These are phyloP conservation scores for Garrulus glandarius DNA, from an alignment of 2,797 vertebrate species.

Conservation along the genomic window DNA sequence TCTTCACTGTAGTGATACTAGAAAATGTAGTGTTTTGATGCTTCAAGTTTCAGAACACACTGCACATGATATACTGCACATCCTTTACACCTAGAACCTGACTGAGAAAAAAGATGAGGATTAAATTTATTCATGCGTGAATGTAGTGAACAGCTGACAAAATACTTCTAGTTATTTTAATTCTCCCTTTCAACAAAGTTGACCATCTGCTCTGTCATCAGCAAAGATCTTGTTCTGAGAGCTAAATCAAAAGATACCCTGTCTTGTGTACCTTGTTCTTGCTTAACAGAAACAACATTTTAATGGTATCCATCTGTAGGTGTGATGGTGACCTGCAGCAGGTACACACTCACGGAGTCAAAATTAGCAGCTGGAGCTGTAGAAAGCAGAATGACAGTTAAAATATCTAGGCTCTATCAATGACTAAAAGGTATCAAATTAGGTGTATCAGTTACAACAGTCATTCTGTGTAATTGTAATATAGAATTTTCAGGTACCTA, in stretches of 20 bases:
- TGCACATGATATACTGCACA: not conserved
- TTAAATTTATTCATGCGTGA: not conserved
- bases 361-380: not conserved
- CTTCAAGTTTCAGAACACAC: not conserved
- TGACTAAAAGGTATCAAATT: not conserved
- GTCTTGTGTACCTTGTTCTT: not conserved
- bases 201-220: constrained; percentile 44
- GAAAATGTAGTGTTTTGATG: not conserved
- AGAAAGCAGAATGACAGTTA: not conserved
- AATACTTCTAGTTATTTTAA: constrained; percentile 27
- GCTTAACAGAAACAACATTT: not conserved
- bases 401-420: not conserved
- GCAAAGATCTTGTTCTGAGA: constrained; percentile 23
- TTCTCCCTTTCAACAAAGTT: constrained; percentile 8
- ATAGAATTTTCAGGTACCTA: not conserved
- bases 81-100: not conserved
- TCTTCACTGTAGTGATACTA: not conserved
- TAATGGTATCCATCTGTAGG: constrained; percentile 35
- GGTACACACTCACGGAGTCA: not conserved
- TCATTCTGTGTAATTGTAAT: not conserved
- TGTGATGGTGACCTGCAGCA: constrained; percentile 17
- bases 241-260: constrained; percentile 35
- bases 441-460: not conserved
- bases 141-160: constrained; percentile 17
- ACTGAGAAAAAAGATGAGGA: not conserved